Evolutionary conservation across 2,888 invertebrate genomes (phyloP), one percentile per base, ranked within the genome.

Genomic region (Aporophyla lueneburgensis): DNA sequence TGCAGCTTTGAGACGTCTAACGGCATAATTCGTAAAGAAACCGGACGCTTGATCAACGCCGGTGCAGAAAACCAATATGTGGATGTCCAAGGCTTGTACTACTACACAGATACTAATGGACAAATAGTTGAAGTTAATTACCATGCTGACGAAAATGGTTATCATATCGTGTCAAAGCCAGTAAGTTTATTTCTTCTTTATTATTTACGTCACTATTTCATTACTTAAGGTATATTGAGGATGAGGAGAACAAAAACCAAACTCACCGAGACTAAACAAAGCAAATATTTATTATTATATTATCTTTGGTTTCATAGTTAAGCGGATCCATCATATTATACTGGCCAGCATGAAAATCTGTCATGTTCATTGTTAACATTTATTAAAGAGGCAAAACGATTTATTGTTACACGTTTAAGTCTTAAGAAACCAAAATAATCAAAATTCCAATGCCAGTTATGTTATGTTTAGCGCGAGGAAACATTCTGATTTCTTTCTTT

Each of bases 1-100:
- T 93, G 27, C 89, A 97, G 97, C 86, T 98, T 97, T 87, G 97
- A 97, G 89, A 97, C 98, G 63, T 97, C 97, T 1, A 97, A 98
- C 87, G 98, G 98, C n/a, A 97, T 98, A 81, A 93, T 91, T 65
- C 97, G 97, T 2, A 96, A 97, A 75, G 98, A 98, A 92, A 93
- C 94, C 65, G 98, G 98, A 24, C 97, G 94, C 84, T 89, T 98
- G 40, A 74, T 89, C 5, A 93, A 93, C 70, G 75, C 69, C 43
- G 92, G 93, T 0, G 66, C 86, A 72, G 83, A 89, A 9, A 82
- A 92, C 59, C 89, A 92, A 62, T 84, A 89, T 43, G 78, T 93
- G 4, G 76, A 81, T 3, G 92, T 94, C 4, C 5, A 80, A 53
- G 94, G 94, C 14, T 86, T 68, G 10, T 93, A 89, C 70, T 82